Conservation (phyloP, 2,797 vertebrate genomes). For the Artibeus jamaicensis region DNA sequence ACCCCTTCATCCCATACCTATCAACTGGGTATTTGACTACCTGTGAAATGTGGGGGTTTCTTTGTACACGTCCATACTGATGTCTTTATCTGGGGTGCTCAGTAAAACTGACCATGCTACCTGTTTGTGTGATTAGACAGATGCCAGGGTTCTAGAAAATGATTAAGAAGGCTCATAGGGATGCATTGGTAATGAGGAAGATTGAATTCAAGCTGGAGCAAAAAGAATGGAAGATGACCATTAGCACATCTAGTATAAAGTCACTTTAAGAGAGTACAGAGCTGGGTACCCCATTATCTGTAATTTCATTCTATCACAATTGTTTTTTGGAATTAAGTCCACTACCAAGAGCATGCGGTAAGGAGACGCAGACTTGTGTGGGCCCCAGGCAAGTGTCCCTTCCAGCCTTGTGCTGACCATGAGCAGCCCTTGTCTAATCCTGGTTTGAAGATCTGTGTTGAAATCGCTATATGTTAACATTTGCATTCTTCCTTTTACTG, state of each 20-base stretch:
- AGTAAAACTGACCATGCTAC: not conserved
- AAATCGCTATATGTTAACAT: accelerated
- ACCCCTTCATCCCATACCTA: accelerated
- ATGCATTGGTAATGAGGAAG: not conserved
- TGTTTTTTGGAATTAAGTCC: not conserved
- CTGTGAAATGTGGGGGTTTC: not conserved
- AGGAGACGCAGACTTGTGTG: not conserved
- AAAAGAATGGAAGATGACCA: not conserved
- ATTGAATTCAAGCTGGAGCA: not conserved
- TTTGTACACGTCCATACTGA: not conserved
- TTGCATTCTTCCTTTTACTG: not conserved
- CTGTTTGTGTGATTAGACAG: not conserved
- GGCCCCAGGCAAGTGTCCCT: not conserved
- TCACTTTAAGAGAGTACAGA: not conserved
- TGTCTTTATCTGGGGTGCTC: not conserved
- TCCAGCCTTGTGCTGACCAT: not conserved
- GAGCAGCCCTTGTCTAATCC: not conserved
- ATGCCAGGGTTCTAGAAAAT: not conserved
- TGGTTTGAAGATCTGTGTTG: not conserved
- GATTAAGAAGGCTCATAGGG: not conserved
- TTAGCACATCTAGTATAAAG: not conserved
- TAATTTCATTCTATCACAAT: not conserved
- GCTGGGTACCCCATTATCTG: not conserved
- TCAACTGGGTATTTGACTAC: not conserved
- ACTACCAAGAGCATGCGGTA: accelerated